A percentile compares a stretch with the other conserved stretches of the same genome.
Evolutionary conservation across 2,113 vertebrate species (phyloP).

Genomic region (Oenanthe melanoleuca): DNA sequence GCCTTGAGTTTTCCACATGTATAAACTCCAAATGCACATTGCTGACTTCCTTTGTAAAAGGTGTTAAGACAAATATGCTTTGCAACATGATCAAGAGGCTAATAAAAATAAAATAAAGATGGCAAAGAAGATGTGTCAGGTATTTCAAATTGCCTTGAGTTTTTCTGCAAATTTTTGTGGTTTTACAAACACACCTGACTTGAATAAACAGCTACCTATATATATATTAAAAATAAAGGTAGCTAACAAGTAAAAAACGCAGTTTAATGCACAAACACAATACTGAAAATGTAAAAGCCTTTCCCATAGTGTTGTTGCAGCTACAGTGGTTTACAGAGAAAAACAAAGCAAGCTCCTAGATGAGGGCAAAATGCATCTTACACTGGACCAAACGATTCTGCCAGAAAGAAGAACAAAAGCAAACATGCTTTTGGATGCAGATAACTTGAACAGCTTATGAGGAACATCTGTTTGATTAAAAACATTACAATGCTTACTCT

Average conservation of each 20-base stretch:
- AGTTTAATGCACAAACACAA: neutral
- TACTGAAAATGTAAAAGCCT: neutral
- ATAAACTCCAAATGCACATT: neutral
- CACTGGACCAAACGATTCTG: neutral
- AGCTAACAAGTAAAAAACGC: neutral
- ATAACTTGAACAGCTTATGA: neutral
- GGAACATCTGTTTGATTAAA: slow-evolving; percentile 11
- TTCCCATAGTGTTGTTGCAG: neutral
- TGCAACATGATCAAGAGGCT: neutral
- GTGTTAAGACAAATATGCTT: neutral
- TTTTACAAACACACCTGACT: neutral
- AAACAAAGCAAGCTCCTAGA: neutral
- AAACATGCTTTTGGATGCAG: neutral
- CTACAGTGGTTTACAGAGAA: neutral
- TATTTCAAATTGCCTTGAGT: neutral
- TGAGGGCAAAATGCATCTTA: neutral
- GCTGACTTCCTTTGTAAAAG: neutral
- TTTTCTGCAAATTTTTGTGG: neutral
- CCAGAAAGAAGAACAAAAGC: neutral
- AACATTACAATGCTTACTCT: neutral
- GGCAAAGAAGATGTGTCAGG: neutral
- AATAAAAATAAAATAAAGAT: neutral
- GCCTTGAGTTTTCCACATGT: neutral
- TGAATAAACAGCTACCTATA: neutral
- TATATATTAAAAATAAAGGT: neutral